Evolutionary conservation across 2,113 vertebrate genomes (phyloP).

Genomic region (Motacilla alba): DNA sequence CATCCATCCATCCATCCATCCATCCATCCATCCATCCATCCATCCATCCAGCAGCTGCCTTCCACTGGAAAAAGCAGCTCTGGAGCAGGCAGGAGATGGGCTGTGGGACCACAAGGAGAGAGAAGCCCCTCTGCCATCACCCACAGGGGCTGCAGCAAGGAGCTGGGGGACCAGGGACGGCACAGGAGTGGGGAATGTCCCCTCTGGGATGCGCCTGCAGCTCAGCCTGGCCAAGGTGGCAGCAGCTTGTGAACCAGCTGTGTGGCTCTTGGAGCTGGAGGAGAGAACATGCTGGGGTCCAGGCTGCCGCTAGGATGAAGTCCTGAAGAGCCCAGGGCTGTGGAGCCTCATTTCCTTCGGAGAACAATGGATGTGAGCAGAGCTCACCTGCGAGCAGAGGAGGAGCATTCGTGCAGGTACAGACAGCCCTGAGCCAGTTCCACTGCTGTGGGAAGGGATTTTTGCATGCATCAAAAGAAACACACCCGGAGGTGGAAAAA

Average conservation of each 20-base stretch:
- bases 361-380: neutral
- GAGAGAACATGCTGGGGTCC: rapidly evolving
- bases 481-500: neutral
- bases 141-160: rapidly evolving
- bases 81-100: neutral
- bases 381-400: rapidly evolving
- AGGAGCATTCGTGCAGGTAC: neutral
- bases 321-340: neutral
- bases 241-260: neutral
- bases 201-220: rapidly evolving
- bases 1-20: neutral
- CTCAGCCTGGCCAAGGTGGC: neutral
- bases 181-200: neutral
- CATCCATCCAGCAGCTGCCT: neutral
- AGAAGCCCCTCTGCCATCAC: neutral
- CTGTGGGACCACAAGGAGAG: neutral
- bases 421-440: neutral
- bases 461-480: neutral
- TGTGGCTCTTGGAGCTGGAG: neutral
- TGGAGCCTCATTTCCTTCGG: neutral
- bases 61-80: rapidly evolving
- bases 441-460: neutral
- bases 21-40: neutral
- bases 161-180: neutral
- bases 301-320: neutral